Base-by-base conservation (phyloP, 2,113 vertebrate species). In the Triplophysa dalaica region DNA sequence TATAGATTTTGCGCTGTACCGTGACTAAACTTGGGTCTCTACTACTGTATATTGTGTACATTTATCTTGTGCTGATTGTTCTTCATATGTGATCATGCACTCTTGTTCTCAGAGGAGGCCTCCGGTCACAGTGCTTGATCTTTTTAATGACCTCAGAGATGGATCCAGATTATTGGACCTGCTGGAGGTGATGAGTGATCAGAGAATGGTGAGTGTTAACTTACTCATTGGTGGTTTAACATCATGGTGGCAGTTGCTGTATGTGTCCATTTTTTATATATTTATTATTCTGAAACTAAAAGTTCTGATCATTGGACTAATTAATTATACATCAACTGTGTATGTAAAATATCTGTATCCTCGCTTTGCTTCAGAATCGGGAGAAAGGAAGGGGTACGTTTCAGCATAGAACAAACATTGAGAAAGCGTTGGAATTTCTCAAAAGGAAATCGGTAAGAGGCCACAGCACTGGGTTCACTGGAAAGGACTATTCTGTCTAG, bases 151-250 rank as follows among this genome's bases (percentile, higher is more conserved):
- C 70, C 92, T 99, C 76, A 88, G 92, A 10, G 91, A 96, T 75
- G 98, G 98, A 45, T 93, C 94, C 69, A 89, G 90, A 76, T 92
- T 99, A 62, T 82, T 99, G 90, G 96, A 99, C 88, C 92, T 99
- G 62, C 88, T 99, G 87, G 98, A 99, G 93, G 95, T 96, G 45
- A 95, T 99, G 89, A 97, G 96, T 13, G 93, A 94, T 50, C 93
- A 98, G 87, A 91, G 90, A 79, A 85, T 99, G 84, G 96, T 98
- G 91, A 95, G 95, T 52, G 29, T 41, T 38, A 13, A 13, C 38
- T 33, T 13, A 33, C 14, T 67, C 14, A 64, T 2, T 54, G 29
- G 4, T 64, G 22, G 33, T 38, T 38, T 7, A 38, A 38, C 33
- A 38, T 7, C 33, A 38, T n/a, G n/a, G n/a, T n/a, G 6, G 33